Evolutionary conservation across 1,140 invertebrate genomes (phyloP).

Genomic region (Lucilia sericata): DNA sequence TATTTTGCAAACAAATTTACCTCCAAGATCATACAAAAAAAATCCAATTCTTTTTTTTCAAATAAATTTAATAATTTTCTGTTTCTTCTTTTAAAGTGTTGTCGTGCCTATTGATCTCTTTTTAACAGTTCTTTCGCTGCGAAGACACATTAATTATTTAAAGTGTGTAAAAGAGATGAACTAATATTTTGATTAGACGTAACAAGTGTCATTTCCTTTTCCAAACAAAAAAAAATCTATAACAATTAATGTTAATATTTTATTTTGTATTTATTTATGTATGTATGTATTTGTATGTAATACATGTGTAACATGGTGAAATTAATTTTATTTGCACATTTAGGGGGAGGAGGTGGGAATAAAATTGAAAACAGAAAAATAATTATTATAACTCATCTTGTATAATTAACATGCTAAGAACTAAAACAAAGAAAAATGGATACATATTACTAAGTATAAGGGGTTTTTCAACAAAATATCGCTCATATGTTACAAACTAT

Average conservation of each 20-base stretch:
- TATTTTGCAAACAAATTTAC: neutral
- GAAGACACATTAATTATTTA: neutral
- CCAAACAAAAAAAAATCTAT: neutral
- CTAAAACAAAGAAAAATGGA: too few species aligned
- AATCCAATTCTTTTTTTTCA: too few species aligned
- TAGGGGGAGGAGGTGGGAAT: too few species aligned
- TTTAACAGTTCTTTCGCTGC: neutral
- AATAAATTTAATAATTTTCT: too few species aligned
- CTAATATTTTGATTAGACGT: slow-evolving; percentile 27
- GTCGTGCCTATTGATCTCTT: neutral
- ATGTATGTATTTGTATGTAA: too few species aligned
- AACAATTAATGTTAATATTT: neutral
- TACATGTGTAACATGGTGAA: neutral
- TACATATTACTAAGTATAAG: too few species aligned
- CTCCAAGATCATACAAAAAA: neutral
- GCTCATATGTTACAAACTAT: too few species aligned
- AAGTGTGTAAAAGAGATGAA: slow-evolving; percentile 39
- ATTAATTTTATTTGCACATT: neutral
- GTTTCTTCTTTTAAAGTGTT: neutral
- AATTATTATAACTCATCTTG: too few species aligned
- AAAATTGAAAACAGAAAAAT: too few species aligned
- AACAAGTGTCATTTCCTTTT: slow-evolving; percentile 35
- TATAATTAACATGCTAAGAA: too few species aligned
- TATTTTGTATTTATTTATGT: too few species aligned
- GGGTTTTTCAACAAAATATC: too few species aligned